A percentile compares a stretch with the other conserved stretches of the same genome.
Conservation (phyloP, 2,797 vertebrate species). For the Fratercula arctica region DNA sequence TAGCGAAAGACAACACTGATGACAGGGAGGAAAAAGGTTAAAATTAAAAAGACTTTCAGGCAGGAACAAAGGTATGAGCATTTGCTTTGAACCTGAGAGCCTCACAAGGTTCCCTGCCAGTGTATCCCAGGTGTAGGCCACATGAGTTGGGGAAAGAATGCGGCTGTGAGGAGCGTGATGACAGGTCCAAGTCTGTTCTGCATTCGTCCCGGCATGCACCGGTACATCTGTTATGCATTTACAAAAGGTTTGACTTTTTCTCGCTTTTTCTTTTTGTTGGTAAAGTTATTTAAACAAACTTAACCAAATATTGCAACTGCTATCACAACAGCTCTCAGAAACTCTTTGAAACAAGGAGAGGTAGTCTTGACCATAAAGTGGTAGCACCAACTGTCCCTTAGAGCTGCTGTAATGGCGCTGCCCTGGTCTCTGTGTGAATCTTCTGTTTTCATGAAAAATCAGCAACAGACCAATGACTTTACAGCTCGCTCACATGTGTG, state of each 20-base stretch:
- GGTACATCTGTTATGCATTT: neutral
- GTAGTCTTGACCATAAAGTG: neutral
- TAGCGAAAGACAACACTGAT: neutral
- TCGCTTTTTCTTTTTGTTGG: neutral
- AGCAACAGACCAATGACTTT: neutral
- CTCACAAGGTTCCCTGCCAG: neutral
- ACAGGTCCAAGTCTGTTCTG: slow-evolving; percentile 25
- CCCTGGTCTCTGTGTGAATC: neutral
- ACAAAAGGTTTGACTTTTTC: neutral
- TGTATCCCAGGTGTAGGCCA: slow-evolving; percentile 38
- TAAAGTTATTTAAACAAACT: neutral
- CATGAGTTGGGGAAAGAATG: slow-evolving; percentile 30
- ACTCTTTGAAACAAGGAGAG: neutral
- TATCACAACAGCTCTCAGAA: neutral
- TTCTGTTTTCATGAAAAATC: neutral
- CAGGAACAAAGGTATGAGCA: slow-evolving; percentile 17
- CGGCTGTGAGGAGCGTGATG: neutral
- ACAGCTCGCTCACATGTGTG: neutral
- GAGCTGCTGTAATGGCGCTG: neutral
- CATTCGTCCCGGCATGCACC: neutral
- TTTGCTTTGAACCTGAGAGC: slow-evolving; percentile 46
- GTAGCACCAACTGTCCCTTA: neutral
- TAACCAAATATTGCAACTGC: neutral
- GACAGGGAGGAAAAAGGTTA: neutral
- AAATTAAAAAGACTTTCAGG: neutral